Evolutionary conservation across 2,888 invertebrate species (phyloP).

Genomic region (Gerris lacustris): DNA sequence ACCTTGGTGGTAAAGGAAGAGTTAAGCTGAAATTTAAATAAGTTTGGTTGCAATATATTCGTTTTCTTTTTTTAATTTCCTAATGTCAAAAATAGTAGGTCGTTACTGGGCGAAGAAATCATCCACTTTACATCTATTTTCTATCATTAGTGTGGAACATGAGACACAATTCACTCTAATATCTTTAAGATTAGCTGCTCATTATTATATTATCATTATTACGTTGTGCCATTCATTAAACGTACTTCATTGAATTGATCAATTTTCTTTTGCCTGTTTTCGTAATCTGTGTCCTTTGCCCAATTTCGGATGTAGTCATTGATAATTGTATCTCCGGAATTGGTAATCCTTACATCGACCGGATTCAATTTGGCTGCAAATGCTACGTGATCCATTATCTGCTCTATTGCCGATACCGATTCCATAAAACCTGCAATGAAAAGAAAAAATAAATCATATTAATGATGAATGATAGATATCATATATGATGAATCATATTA

Average conservation of each 20-base stretch:
- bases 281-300: constrained; percentile 46
- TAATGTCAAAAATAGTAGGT: too few species aligned
- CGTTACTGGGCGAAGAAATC: too few species aligned
- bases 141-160: too few species aligned
- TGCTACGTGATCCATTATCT: constrained; percentile 55
- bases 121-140: too few species aligned
- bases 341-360: constrained; percentile 44
- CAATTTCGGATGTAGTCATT: constrained; percentile 45
- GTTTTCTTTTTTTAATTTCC: too few species aligned
- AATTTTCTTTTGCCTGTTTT: constrained; percentile 43
- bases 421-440: constrained; percentile 46
- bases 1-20: too few species aligned
- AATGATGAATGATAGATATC: too few species aligned
- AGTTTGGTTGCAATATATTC: too few species aligned
- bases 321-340: constrained; percentile 42
- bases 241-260: constrained; percentile 47
- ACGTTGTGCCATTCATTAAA: not conserved
- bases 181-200: not conserved
- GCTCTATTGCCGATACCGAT: constrained; percentile 48
- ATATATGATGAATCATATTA: too few species aligned
- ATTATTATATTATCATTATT: too few species aligned
- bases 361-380: constrained; percentile 45
- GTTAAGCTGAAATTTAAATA: too few species aligned
- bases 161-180: too few species aligned
- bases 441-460: not conserved